These are phyloP conservation scores for Diceros bicornis DNA, from an alignment of 2,797 vertebrate genomes.

Conservation along the genomic window DNA sequence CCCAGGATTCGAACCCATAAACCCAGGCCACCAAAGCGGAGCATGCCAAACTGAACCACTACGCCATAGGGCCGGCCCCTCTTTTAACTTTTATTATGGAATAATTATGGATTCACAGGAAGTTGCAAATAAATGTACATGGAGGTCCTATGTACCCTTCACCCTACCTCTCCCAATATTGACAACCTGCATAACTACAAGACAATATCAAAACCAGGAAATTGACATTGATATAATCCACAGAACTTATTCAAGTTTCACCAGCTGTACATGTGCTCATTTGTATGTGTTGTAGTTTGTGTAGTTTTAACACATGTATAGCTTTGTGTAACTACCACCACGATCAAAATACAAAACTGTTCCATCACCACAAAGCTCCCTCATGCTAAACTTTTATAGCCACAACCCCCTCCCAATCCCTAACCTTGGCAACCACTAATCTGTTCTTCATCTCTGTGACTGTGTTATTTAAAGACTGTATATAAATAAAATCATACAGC, in stretches of 20 bases:
- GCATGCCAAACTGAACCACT: too few relatives aligned
- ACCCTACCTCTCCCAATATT: not conserved
- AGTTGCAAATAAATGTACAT: constrained; percentile 7
- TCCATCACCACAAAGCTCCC: not conserved
- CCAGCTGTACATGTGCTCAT: not conserved
- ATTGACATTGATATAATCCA: not conserved
- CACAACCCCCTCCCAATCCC: not conserved
- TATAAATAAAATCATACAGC: not conserved
- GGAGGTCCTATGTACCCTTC: not conserved
- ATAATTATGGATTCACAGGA: not conserved
- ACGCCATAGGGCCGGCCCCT: not conserved
- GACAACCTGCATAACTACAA: not conserved
- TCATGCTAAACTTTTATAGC: not conserved
- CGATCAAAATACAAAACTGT: not conserved
- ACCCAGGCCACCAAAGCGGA: too few relatives aligned
- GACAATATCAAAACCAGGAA: not conserved
- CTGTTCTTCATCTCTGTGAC: not conserved
- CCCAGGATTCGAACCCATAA: too few relatives aligned
- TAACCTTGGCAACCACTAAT: not conserved
- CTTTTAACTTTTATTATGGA: constrained; percentile 18
- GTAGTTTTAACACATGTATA: not conserved
- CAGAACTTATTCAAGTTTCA: not conserved
- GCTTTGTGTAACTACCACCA: not conserved
- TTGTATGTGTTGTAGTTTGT: not conserved
- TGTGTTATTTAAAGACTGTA: not conserved